Percentiles rank a stretch among this genome's conserved stretches.
Conservation (phyloP, 2,113 vertebrate genomes). For the Hylia prasina region DNA sequence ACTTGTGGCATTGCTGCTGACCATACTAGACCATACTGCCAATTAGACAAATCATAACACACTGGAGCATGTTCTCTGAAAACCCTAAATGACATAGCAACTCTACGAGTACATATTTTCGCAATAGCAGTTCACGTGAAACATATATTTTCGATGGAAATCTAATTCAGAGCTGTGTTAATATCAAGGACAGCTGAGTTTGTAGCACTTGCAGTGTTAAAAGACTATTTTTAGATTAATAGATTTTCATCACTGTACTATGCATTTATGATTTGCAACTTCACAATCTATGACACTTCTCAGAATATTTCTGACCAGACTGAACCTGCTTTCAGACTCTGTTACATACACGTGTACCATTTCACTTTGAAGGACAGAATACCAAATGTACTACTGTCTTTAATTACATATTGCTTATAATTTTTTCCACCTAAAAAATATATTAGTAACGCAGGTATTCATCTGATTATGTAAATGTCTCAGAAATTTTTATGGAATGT, state of each 20-base stretch:
- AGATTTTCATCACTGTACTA: neutral
- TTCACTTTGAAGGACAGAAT: neutral
- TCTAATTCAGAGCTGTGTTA: neutral
- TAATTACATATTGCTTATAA: neutral
- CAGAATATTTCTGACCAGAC: neutral
- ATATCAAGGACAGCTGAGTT: neutral
- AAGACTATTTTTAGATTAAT: neutral
- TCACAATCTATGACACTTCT: neutral
- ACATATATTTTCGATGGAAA: neutral
- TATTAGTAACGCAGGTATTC: neutral
- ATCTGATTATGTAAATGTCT: neutral
- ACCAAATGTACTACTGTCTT: neutral
- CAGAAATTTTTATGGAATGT: neutral
- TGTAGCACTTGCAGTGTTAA: neutral
- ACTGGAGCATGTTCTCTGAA: neutral
- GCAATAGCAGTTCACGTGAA: neutral
- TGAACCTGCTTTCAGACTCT: neutral
- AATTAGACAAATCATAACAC: neutral
- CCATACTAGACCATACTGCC: neutral
- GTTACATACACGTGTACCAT: fast-evolving
- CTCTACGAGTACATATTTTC: neutral
- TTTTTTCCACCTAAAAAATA: neutral
- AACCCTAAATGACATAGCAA: conserved; percentile 10
- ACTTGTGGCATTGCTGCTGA: conserved; percentile 1
- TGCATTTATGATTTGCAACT: neutral